Evolutionary conservation across 2,113 vertebrate species (phyloP).

Genomic region (Lagopus muta): DNA sequence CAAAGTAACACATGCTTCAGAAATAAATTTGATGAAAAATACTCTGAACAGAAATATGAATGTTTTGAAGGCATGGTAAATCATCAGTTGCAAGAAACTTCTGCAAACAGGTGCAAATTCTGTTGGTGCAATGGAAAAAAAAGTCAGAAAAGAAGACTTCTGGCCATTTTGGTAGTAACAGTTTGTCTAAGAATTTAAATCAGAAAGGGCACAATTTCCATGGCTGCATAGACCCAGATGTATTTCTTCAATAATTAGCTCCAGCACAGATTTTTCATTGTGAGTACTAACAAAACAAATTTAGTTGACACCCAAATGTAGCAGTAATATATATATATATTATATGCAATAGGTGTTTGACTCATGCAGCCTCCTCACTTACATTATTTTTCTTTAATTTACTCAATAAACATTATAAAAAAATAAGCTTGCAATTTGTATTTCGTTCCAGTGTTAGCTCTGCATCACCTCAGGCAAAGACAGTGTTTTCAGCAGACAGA

Average conservation of each 20-base stretch:
- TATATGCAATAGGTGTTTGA: constrained; percentile 7
- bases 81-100: constrained; percentile 21
- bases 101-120: constrained; percentile 23
- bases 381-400: constrained; percentile 27
- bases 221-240: background rate
- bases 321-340: constrained; percentile 5
- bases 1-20: constrained; percentile 63
- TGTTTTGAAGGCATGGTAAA: constrained; percentile 49
- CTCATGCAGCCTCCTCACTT: constrained; percentile 37
- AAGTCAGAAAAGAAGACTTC: background rate
- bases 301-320: background rate
- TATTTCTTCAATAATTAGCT: constrained; percentile 19
- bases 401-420: constrained; percentile 67
- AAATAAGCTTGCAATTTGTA: constrained; percentile 70
- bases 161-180: background rate
- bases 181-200: constrained; percentile 38
- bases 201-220: background rate
- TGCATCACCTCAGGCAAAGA: constrained; percentile 33
- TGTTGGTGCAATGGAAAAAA: constrained; percentile 26
- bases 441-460: constrained; percentile 34
- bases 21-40: constrained; percentile 49
- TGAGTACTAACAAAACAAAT: constrained; percentile 44
- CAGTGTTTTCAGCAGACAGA: constrained; percentile 41
- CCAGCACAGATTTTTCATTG: constrained; percentile 38
- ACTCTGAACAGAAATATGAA: background rate